Base-by-base conservation (phyloP, 2,888 invertebrate genomes). In the Steinernema carpocapsae region DNA sequence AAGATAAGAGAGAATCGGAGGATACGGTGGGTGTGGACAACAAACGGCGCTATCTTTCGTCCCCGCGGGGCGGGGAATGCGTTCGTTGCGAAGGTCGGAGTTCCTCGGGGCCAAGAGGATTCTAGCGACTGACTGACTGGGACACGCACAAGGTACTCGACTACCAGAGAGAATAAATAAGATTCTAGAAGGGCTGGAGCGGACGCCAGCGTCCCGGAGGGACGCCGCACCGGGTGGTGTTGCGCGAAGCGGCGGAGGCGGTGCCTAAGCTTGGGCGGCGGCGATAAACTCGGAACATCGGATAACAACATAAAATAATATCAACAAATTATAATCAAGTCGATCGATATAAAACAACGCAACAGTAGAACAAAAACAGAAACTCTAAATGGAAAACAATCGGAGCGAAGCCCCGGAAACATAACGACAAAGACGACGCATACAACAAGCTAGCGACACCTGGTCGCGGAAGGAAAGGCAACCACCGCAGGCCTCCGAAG, bases 401-500 rank as follows among this genome's bases (percentile, higher is more conserved):
- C n/a, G 56, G n/a, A 56, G 56, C 56, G 56, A 56, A 22, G 26
- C 22, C 22, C 56, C 22, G 24, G 26, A 56, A 56, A 56, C 56
- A 56, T 26, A 19, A 56, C 17, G n/a, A 19, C 10, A 10, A 51
- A 10, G 51, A 26, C 56, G 56, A 26, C 56, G 56, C 22, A 56
- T 56, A 56, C 56, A 56, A 56, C 56, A 56, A 56, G 56, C 56
- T 22, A 24, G 56, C 56, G 56, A 56, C 56, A 56, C 56, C 56
- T 56, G 56, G 56, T 56, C 56, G 56, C 56, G 26, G 26, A 26
- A 51, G 12, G 51, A 51, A 51, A 56, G 56, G 56, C 56, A 56
- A 56, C 56, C 56, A 56, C 56, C 56, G 56, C 56, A 56, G 56
- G 56, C 56, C 56, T 56, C 56, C 56, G 22, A 56, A 56, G 56